Conservation (phyloP, 1,140 invertebrate species). For the Rhizoglyphus robini region DNA sequence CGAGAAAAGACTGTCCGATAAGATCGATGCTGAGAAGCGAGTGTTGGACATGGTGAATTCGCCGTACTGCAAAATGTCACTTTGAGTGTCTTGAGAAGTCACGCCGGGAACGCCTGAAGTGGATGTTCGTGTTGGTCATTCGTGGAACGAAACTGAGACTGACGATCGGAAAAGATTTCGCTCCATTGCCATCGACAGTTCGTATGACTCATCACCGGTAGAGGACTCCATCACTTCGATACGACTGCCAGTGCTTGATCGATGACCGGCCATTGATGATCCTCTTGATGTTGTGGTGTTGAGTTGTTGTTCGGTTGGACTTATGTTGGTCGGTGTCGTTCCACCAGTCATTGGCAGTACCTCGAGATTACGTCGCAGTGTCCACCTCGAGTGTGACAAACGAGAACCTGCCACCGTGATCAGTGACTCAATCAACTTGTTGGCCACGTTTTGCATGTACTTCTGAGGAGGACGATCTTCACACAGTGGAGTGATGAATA, state of each 20-base stretch:
- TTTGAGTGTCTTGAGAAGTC: neutral
- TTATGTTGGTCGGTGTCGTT: constrained; percentile 2
- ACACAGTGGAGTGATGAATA: constrained; percentile 59
- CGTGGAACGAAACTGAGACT: neutral
- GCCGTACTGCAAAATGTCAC: too few species aligned
- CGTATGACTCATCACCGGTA: neutral
- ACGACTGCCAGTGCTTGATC: neutral
- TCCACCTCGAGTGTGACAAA: constrained; percentile 78
- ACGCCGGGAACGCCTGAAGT: neutral
- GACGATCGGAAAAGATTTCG: neutral
- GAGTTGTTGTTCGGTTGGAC: constrained; percentile 2
- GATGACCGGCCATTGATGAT: neutral
- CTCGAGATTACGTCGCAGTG: constrained; percentile 62
- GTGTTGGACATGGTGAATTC: too few species aligned
- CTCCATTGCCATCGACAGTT: neutral
- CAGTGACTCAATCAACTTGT: constrained; percentile 60
- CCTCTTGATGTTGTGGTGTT: too few species aligned
- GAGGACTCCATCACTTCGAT: neutral
- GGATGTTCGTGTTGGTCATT: neutral
- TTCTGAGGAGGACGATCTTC: constrained; percentile 67
- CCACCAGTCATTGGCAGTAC: constrained; percentile 57
- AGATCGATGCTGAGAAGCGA: too few species aligned
- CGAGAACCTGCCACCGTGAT: constrained; percentile 74
- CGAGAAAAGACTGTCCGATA: neutral
- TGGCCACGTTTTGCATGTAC: constrained; percentile 48